phyloP scores from a whole-genome alignment of 2,113 vertebrate species.

The Spea bombifrons region DNA sequence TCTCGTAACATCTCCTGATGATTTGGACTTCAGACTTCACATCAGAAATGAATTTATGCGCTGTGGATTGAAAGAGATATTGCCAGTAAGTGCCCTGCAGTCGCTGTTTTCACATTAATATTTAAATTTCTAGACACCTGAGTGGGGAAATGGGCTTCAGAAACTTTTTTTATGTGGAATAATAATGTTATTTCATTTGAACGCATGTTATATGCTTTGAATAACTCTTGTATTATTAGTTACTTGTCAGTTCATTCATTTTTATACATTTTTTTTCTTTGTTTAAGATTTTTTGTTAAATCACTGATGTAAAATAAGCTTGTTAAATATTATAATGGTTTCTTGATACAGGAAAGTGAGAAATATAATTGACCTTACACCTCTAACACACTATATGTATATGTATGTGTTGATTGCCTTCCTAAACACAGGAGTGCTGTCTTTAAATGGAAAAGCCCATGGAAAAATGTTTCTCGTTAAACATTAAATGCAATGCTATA shows the following conservation, averaged over 20 bases:
- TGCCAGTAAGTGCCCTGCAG: constrained; percentile 82
- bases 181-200: constrained; percentile 32
- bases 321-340: too few relatives aligned
- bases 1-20: constrained; percentile 94
- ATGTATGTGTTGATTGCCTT: too few relatives aligned
- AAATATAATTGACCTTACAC: too few relatives aligned
- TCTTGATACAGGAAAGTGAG: too few relatives aligned
- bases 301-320: too few relatives aligned
- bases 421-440: too few relatives aligned
- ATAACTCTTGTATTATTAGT: background rate
- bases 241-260: background rate
- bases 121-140: constrained; percentile 65
- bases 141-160: constrained; percentile 39
- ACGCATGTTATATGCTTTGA: constrained; percentile 12
- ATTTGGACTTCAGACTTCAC: constrained; percentile 95
- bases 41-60: constrained; percentile 99
- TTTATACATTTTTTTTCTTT: background rate
- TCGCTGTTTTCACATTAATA: constrained; percentile 65
- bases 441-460: too few relatives aligned
- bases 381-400: too few relatives aligned
- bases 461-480: too few relatives aligned
- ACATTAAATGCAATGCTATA: too few relatives aligned
- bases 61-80: constrained; percentile 89
- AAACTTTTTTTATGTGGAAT: constrained; percentile 13
- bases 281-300: too few relatives aligned